A percentile compares a stretch with the other conserved stretches of the same genome.
phyloP scores from a whole-genome alignment of 2,113 vertebrate species.

The Dromas ardeola region DNA sequence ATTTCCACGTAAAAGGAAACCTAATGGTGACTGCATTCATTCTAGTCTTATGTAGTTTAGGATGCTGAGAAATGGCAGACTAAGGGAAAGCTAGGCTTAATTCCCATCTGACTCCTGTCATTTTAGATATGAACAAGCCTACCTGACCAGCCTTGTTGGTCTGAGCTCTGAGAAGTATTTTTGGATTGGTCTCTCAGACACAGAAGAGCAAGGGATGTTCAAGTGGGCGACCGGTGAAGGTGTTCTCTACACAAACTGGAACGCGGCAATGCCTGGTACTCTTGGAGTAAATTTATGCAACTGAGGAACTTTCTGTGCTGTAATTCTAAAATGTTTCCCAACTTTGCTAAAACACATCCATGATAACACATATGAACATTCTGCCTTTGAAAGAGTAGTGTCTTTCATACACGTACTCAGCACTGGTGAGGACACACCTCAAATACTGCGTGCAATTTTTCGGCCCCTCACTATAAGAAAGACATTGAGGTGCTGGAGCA shows the following conservation, averaged over 20 bases:
- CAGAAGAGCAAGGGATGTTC: constrained; percentile 73
- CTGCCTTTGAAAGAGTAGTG: neutral
- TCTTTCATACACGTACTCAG: neutral
- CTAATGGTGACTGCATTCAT: neutral
- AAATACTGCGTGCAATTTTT: neutral
- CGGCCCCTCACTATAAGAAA: neutral
- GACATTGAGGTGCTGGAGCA: neutral
- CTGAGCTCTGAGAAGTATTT: constrained; percentile 89
- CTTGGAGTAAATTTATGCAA: neutral
- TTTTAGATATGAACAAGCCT: constrained; percentile 90
- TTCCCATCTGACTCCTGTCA: neutral
- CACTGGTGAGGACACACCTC: neutral
- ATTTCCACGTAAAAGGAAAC: neutral
- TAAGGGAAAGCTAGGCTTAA: neutral
- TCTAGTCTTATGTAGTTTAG: neutral
- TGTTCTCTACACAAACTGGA: constrained; percentile 88
- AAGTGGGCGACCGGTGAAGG: constrained; percentile 77
- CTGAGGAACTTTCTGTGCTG: neutral
- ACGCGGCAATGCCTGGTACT: constrained; percentile 89
- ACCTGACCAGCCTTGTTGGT: constrained; percentile 86
- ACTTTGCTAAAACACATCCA: neutral
- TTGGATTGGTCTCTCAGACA: constrained; percentile 88
- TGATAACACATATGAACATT: neutral
- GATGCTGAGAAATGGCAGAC: neutral
- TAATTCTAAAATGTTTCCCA: neutral